Evolutionary conservation across 2,888 invertebrate species (phyloP).

Genomic region (Apamea epomidion): DNA sequence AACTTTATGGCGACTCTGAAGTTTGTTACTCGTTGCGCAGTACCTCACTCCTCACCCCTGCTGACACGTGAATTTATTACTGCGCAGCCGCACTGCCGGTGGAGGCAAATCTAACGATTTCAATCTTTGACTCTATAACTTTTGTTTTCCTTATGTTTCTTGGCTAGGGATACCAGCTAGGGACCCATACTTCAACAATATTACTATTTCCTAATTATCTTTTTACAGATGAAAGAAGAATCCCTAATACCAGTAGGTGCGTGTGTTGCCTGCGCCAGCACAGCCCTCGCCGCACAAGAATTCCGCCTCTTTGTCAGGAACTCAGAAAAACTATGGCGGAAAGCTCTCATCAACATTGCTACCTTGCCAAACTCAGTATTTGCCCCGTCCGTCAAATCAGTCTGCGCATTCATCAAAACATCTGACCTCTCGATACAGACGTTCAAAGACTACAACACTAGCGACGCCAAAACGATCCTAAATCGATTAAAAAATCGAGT

Average conservation of each 20-base stretch:
- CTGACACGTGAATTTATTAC: neutral
- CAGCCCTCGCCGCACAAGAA: conserved; percentile 80
- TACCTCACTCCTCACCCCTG: no score
- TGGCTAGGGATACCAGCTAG: neutral
- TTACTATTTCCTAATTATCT: conserved; percentile 42
- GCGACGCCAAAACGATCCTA: conserved; percentile 73
- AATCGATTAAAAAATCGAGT: conserved; percentile 73
- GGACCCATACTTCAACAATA: neutral
- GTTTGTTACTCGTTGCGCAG: neutral
- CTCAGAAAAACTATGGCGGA: conserved; percentile 78
- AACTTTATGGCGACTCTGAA: neutral
- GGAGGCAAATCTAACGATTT: neutral
- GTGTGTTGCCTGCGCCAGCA: conserved; percentile 79
- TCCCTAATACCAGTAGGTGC: conserved; percentile 76
- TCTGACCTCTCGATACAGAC: conserved; percentile 76
- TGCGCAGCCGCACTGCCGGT: neutral
- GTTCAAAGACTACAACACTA: conserved; percentile 75
- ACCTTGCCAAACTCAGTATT: conserved; percentile 61
- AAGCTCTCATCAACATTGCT: conserved; percentile 73
- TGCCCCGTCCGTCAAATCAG: conserved; percentile 70
- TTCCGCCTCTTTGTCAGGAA: conserved; percentile 78
- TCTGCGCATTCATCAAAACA: conserved; percentile 78
- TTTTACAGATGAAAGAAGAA: conserved; percentile 83
- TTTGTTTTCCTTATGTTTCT: neutral
- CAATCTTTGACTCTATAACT: neutral